phyloP scores from a whole-genome alignment of 1,140 invertebrate genomes.

The Papilio aristodemus region DNA sequence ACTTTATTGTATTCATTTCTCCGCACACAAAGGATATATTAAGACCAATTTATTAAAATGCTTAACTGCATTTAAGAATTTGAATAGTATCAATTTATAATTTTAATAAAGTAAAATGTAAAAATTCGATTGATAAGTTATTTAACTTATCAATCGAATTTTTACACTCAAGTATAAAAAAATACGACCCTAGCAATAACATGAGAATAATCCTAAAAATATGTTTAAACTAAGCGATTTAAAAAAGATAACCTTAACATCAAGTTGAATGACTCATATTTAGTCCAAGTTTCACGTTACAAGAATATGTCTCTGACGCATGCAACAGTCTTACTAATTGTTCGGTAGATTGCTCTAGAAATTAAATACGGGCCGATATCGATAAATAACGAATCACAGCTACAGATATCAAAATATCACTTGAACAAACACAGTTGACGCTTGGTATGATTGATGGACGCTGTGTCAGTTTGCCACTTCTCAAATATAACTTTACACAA shows the following conservation, averaged over 20 bases:
- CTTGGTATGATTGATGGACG: not conserved
- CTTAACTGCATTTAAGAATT: too few species aligned
- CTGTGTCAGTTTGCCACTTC: not conserved
- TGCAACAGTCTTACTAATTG: not conserved
- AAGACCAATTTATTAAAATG: too few species aligned
- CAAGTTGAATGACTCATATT: conserved; percentile 18
- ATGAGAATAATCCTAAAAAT: not conserved
- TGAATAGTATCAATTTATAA: too few species aligned
- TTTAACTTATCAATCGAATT: too few species aligned
- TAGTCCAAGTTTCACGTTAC: conserved; percentile 6
- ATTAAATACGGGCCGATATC: conserved; percentile 13
- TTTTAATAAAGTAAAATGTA: too few species aligned
- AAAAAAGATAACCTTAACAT: not conserved
- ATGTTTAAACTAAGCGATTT: not conserved
- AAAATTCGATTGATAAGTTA: too few species aligned
- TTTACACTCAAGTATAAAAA: too few species aligned
- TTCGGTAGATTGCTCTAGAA: not conserved
- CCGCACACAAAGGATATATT: too few species aligned
- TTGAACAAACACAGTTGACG: conserved; percentile 7
- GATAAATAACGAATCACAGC: conserved; percentile 3
- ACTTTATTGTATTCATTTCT: too few species aligned
- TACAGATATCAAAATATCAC: not conserved
- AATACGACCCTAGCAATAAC: not conserved
- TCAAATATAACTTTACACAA: not conserved
- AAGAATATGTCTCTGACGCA: conserved; percentile 19